These are phyloP conservation scores for Silurus aristotelis DNA, from an alignment of 2,797 vertebrate species.

Conservation along the genomic window DNA sequence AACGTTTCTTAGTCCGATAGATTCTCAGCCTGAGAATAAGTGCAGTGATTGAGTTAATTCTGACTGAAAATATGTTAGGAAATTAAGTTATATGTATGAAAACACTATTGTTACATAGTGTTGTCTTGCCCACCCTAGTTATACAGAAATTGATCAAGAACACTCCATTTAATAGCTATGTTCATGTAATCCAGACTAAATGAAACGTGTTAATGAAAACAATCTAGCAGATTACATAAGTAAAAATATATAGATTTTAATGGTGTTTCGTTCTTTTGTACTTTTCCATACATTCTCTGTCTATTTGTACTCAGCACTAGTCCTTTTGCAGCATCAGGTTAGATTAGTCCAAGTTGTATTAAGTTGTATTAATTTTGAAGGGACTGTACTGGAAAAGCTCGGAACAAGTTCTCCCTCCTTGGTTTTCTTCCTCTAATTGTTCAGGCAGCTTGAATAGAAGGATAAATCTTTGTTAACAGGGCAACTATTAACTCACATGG, in stretches of 20 bases:
- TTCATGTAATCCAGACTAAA: background rate
- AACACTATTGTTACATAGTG: background rate
- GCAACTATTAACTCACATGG: slow-evolving; percentile 98
- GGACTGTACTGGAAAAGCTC: slow-evolving; percentile 85
- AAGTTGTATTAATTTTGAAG: slow-evolving; percentile 86
- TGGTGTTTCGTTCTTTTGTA: slow-evolving; percentile 45
- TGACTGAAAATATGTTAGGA: no score
- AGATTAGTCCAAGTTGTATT: slow-evolving; percentile 77
- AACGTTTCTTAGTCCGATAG: no score
- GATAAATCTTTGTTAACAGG: slow-evolving; percentile 90
- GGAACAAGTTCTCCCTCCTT: slow-evolving; percentile 68
- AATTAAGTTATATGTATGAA: no score
- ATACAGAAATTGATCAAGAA: background rate
- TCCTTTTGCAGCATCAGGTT: slow-evolving; percentile 65
- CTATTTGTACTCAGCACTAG: slow-evolving; percentile 50
- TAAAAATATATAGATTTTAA: background rate
- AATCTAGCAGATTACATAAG: background rate
- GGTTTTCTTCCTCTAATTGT: slow-evolving; percentile 67
- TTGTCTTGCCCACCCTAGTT: background rate
- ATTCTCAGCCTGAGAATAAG: no score
- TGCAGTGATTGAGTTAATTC: no score
- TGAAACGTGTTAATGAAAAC: background rate
- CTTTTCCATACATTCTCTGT: slow-evolving; percentile 44
- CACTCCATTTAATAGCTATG: background rate
- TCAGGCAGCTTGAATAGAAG: slow-evolving; percentile 74